Base-by-base conservation (phyloP, 2,113 vertebrate genomes). In the Hemichromis elongatus region DNA sequence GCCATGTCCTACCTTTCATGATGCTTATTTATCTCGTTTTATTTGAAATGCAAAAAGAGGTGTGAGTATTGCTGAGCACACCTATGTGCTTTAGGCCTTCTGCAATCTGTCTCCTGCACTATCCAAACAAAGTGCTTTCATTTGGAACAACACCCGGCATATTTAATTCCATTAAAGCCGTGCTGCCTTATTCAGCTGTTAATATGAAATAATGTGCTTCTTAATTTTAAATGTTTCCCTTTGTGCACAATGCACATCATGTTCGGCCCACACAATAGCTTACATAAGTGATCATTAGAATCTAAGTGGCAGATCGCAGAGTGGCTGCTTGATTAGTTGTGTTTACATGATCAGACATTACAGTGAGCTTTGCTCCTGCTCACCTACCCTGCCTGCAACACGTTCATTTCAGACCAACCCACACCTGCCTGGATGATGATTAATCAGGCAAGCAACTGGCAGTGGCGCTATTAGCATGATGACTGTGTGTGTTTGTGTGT, bases 371-470 rank as follows among this genome's bases (percentile, higher is more conserved):
- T 83, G 80, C 82, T 84, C 28, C 79, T 40, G 6, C 79, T 92
- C 86, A 59, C 59, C 85, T 80, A 24, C 11, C 37, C 54, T 81
- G 55, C 63, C 52, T 78, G 37, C 52, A 13, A 81, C 33, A 6
- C 19, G 88, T 88, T 86, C 57, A 53, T 80, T 86, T 84, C 19
- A 80, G 83, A 89, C 26, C 63, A 75, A 83, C 80, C 61, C 85
- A 75, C 89, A 92, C 92, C 87, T 89, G 84, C 81, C 28, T 40
- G 80, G 63, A 83, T 68, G 75, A 87, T 84, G 86, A 93, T 93
- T 93, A 91, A 92, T 94, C 89, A 86, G 92, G 73, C 85, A 81
- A 59, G 77, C 88, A 91, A 94, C 88, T 92, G 81, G 86, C 84
- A 88, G 52, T 79, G 89, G 78, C 83, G 68, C 78, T 45, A 77